Evolutionary conservation across 1,140 invertebrate genomes (phyloP).

Genomic region (Drosophila hydei): DNA sequence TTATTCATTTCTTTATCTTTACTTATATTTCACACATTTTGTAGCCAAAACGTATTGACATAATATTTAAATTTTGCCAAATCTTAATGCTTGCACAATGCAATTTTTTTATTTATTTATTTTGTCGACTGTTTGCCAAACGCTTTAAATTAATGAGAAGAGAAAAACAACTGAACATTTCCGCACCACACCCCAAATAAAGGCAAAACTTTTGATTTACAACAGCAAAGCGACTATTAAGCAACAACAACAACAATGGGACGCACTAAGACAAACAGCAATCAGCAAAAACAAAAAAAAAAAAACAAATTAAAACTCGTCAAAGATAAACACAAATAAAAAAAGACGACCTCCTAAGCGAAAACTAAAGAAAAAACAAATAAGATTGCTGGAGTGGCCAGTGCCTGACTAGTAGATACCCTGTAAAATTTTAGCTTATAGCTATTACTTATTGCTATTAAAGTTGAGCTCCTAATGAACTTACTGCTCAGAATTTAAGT

Average conservation of each 20-base stretch:
- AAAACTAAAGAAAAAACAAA: slow-evolving; percentile 15
- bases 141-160: slow-evolving; percentile 10
- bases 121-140: not conserved
- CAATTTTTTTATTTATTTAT: not conserved
- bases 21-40: no score
- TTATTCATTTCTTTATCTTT: no score
- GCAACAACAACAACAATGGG: slow-evolving; percentile 24
- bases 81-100: slow-evolving; percentile 2
- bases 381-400: not conserved
- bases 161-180: slow-evolving; percentile 6
- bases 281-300: slow-evolving; percentile 23
- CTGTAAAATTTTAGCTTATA: no score
- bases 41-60: not conserved
- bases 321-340: slow-evolving; percentile 33
- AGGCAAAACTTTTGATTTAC: slow-evolving; percentile 30
- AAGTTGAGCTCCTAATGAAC: no score
- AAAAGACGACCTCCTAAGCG: slow-evolving; percentile 4
- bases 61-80: not conserved
- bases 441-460: no score
- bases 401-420: no score
- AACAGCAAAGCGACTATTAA: slow-evolving; percentile 24
- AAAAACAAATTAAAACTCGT: slow-evolving; percentile 49
- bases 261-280: slow-evolving; percentile 41
- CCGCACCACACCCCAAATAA: slow-evolving; percentile 3
- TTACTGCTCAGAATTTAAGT: no score